Conservation (phyloP, 2,113 vertebrate species). For the pig (Sus scrofa) region DNA sequence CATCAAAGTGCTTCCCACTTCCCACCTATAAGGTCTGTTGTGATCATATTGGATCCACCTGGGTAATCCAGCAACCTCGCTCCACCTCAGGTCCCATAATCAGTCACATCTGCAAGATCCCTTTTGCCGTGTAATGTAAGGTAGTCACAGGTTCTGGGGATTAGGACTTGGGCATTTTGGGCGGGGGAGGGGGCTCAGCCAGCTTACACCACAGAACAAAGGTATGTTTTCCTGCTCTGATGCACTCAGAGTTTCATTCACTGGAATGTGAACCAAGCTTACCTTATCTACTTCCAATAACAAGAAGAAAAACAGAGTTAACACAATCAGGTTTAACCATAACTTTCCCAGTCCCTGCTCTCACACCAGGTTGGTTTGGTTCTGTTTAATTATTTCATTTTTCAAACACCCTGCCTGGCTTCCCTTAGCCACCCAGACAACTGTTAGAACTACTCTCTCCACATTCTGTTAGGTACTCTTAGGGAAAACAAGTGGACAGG, state of each 20-base stretch:
- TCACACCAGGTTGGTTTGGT: neutral
- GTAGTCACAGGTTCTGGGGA: neutral
- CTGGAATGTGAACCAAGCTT: neutral
- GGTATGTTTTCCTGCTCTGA: neutral
- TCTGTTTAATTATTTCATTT: neutral
- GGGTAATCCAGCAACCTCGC: neutral
- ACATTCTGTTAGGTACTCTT: neutral
- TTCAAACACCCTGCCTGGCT: neutral
- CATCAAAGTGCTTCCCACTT: rapidly evolving
- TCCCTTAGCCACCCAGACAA: neutral
- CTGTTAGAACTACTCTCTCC: neutral
- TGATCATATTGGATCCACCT: neutral
- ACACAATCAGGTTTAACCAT: neutral
- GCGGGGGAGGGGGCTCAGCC: neutral
- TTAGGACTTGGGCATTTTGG: neutral
- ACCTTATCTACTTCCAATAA: neutral
- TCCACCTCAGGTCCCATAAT: neutral
- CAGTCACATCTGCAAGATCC: neutral
- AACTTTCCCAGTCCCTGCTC: neutral
- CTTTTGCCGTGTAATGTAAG: neutral
- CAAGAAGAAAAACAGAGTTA: neutral
- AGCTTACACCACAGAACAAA: neutral
- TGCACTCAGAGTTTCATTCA: neutral
- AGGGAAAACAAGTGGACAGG: neutral
- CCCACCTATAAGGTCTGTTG: neutral